These are phyloP conservation scores for Spilosoma lubricipeda DNA, from an alignment of 2,888 invertebrate species.

Conservation along the genomic window DNA sequence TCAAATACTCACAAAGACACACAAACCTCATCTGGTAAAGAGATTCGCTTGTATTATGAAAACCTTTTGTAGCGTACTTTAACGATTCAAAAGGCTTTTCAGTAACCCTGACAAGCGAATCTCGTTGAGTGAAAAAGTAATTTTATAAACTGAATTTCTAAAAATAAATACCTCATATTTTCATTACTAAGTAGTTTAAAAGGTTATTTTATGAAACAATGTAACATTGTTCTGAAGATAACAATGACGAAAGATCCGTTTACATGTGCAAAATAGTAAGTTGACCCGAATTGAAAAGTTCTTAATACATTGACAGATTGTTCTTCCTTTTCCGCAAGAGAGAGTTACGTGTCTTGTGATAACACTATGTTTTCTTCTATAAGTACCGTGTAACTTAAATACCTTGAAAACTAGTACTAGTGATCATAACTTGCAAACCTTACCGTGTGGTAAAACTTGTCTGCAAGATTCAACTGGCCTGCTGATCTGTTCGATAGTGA, in stretches of 20 bases:
- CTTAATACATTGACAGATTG: neutral
- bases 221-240: constrained; percentile 6
- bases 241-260: constrained; percentile 16
- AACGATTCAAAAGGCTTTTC: too few species aligned
- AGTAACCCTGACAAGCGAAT: neutral
- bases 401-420: too few species aligned
- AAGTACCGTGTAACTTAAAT: too few species aligned
- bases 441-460: too few species aligned
- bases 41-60: too few species aligned
- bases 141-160: neutral
- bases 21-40: too few species aligned
- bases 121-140: neutral
- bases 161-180: neutral
- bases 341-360: neutral
- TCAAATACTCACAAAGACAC: neutral
- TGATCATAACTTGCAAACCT: too few species aligned
- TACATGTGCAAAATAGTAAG: constrained; percentile 1
- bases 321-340: neutral
- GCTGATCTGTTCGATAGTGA: too few species aligned
- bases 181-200: neutral
- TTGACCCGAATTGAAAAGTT: constrained; percentile 14
- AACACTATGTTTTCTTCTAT: neutral
- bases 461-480: too few species aligned
- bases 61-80: too few species aligned
- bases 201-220: constrained; percentile 14